A percentile compares a stretch with the other conserved stretches of the same genome.
Conservation (phyloP, 2,888 invertebrate genomes). For the Seladonia tumulorum region DNA sequence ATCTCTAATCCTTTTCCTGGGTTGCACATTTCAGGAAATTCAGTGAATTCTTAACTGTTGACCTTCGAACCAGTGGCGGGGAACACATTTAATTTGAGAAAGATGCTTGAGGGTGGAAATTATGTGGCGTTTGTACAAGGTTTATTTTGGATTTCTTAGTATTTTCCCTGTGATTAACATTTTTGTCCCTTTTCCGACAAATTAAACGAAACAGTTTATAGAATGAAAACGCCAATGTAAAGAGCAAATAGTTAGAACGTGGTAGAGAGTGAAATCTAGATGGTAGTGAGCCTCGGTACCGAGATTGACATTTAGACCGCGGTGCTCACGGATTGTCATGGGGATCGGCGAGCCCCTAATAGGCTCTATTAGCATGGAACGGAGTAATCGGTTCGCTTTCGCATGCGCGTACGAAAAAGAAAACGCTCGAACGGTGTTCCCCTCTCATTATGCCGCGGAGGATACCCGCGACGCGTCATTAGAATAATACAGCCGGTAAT, state of each 20-base stretch:
- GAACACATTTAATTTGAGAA: not conserved
- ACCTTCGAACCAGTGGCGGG: not conserved
- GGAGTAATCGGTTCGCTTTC: slow-evolving; percentile 51
- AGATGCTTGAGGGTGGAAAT: not conserved
- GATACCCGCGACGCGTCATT: slow-evolving; percentile 46
- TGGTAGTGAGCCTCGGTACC: slow-evolving; percentile 28
- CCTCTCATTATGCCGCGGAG: slow-evolving; percentile 45
- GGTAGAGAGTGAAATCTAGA: slow-evolving; percentile 32
- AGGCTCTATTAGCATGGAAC: slow-evolving; percentile 64
- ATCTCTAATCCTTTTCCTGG: slow-evolving; percentile 25
- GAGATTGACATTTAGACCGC: slow-evolving; percentile 58
- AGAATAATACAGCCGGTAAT: slow-evolving; percentile 50
- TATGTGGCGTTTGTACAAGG: not conserved
- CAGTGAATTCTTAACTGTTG: not conserved
- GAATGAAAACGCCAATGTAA: not conserved
- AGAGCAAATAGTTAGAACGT: not conserved
- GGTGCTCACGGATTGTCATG: slow-evolving; percentile 35
- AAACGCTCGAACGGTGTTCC: slow-evolving; percentile 11
- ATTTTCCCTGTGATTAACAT: not conserved
- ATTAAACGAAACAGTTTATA: no score
- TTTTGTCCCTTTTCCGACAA: no score
- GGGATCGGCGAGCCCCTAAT: slow-evolving; percentile 52
- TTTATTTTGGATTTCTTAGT: no score
- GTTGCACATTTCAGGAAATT: slow-evolving; percentile 60
- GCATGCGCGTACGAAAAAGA: slow-evolving; percentile 52